Percentiles rank a stretch among this genome's conserved stretches.
Conservation (phyloP, 2,888 invertebrate species). For the Catocala fraxini region DNA sequence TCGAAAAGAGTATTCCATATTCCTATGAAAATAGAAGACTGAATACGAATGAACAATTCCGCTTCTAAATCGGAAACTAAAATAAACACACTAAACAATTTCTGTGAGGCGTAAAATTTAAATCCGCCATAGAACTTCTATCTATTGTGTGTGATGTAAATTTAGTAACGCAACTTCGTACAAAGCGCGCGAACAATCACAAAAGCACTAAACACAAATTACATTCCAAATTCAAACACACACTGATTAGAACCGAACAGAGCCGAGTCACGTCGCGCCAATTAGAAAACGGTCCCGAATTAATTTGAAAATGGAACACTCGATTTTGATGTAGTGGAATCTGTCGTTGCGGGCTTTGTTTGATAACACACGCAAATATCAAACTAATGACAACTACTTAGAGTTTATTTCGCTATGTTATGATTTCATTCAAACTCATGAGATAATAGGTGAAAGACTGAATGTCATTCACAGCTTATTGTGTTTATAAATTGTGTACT, state of each 20-base stretch:
- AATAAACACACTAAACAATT: background rate
- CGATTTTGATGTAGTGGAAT: constrained; percentile 85
- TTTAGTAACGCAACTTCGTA: constrained; percentile 54
- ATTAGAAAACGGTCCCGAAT: constrained; percentile 84
- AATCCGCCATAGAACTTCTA: constrained; percentile 3
- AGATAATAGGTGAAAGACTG: constrained; percentile 61
- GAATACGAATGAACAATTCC: background rate
- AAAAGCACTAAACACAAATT: constrained; percentile 73
- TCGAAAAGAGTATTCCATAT: too few species aligned
- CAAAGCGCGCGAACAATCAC: constrained; percentile 66
- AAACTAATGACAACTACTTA: constrained; percentile 35
- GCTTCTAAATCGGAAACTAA: background rate
- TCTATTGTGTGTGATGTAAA: constrained; percentile 49
- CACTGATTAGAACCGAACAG: constrained; percentile 76
- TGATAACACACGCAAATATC: constrained; percentile 29
- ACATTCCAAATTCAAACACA: constrained; percentile 78
- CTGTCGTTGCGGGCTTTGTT: constrained; percentile 63
- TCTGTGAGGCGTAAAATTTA: constrained; percentile 8
- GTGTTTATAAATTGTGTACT: constrained; percentile 54
- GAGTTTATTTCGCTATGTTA: constrained; percentile 29
- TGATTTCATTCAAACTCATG: constrained; percentile 41
- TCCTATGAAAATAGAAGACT: background rate
- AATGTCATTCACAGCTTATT: constrained; percentile 56
- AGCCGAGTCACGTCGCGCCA: constrained; percentile 83
- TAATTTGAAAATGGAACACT: constrained; percentile 86